Percentiles rank a stretch among this genome's conserved stretches.
Conservation (phyloP, 2,113 vertebrate genomes). For the Tychaedon coryphoeus region DNA sequence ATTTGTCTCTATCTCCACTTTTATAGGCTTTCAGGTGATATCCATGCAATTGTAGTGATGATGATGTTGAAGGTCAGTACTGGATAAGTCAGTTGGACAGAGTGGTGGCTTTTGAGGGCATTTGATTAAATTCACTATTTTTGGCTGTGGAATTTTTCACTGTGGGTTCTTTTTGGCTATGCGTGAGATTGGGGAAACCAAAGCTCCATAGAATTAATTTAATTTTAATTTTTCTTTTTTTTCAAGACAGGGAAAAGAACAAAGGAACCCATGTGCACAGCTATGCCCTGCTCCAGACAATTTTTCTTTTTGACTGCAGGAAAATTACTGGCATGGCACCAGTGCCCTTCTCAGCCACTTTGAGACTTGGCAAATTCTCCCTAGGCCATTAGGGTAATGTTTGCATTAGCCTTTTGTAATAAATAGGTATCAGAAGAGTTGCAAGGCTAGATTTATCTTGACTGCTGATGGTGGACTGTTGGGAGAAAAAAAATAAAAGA, state of each 20-base stretch:
- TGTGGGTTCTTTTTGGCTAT: neutral
- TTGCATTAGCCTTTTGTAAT: conserved; percentile 3
- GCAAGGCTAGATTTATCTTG: neutral
- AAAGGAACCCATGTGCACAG: neutral
- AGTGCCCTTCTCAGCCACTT: conserved; percentile 7
- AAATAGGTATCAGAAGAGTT: neutral
- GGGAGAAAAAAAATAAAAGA: neutral
- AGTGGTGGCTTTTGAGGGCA: neutral
- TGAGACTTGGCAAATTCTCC: conserved; percentile 1
- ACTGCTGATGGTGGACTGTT: neutral
- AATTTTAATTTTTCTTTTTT: neutral
- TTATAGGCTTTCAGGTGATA: neutral
- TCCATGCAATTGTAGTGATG: neutral
- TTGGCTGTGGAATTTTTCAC: neutral
- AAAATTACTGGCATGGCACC: neutral
- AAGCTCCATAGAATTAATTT: neutral
- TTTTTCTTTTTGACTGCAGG: neutral
- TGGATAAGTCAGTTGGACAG: neutral
- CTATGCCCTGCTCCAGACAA: neutral
- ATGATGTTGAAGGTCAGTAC: neutral
- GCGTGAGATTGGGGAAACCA: neutral
- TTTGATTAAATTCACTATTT: neutral
- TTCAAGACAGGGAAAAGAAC: neutral
- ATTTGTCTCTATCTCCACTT: neutral
- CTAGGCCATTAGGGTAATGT: neutral